phyloP scores from a whole-genome alignment of 2,888 invertebrate species.

The Heliothis peltigera region DNA sequence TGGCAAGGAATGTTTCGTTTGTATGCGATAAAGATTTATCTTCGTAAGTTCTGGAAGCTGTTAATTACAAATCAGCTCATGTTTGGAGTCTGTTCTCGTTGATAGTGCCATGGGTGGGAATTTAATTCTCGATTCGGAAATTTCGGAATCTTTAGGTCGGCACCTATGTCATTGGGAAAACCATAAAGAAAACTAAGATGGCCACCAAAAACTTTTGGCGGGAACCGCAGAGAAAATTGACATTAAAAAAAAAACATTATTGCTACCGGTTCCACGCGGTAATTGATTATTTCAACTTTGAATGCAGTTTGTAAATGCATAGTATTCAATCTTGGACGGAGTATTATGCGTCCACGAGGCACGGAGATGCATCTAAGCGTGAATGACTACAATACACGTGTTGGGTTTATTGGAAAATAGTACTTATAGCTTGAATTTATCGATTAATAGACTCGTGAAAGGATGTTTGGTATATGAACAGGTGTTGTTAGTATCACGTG shows the following conservation, averaged over 20 bases:
- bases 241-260: not conserved
- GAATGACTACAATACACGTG: conserved; percentile 33
- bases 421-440: conserved; percentile 2
- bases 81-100: no score
- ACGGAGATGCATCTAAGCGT: conserved; percentile 34
- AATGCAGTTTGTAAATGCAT: conserved; percentile 7
- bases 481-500: conserved; percentile 14
- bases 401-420: conserved; percentile 20
- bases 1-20: not conserved
- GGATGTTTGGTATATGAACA: conserved; percentile 3
- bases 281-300: conserved; percentile 17
- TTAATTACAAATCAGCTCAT: not conserved
- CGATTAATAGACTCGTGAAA: conserved; percentile 2
- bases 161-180: no score
- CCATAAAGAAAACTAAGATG: conserved; percentile 12
- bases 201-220: not conserved
- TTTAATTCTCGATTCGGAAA: no score
- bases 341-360: conserved; percentile 36
- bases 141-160: no score
- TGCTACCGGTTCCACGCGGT: not conserved
- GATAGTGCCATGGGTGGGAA: no score
- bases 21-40: not conserved
- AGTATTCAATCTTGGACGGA: conserved; percentile 20
- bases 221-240: not conserved
- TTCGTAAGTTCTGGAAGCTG: not conserved